These are phyloP conservation scores for Catamblyrhynchus diadema DNA, from an alignment of 2,797 vertebrate species.

Conservation along the genomic window DNA sequence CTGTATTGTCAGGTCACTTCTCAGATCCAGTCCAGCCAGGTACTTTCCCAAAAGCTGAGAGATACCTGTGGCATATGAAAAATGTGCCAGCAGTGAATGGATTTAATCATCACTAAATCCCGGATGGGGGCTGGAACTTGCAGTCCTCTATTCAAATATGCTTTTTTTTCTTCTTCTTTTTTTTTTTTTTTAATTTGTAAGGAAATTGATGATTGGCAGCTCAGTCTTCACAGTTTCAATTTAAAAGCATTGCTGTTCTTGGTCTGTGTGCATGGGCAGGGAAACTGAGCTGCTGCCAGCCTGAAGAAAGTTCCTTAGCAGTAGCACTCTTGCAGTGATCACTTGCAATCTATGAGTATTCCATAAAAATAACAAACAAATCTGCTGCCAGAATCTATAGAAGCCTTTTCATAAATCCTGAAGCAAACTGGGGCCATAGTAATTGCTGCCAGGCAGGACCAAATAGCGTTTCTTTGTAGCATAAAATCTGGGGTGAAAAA, in stretches of 20 bases:
- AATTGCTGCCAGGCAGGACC: not conserved
- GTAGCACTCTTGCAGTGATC: not conserved
- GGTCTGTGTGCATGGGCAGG: not conserved
- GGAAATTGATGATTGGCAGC: not conserved
- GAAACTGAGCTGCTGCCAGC: not conserved
- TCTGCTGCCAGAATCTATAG: not conserved
- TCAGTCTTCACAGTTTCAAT: not conserved
- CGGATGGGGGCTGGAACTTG: not conserved
- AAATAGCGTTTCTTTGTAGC: not conserved
- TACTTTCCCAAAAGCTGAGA: not conserved
- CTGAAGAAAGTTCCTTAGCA: not conserved
- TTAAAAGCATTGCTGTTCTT: not conserved
- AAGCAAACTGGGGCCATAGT: not conserved
- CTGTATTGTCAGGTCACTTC: not conserved
- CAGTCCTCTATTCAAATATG: not conserved
- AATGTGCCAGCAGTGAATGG: not conserved
- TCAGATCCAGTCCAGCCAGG: not conserved
- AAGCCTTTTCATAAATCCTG: not conserved
- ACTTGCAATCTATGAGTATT: not conserved
- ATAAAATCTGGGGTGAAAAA: not conserved
- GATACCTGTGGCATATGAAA: not conserved
- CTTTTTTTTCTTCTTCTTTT: not conserved
- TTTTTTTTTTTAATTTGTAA: not conserved
- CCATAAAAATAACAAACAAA: slow-evolving; percentile 14
- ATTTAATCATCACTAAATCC: not conserved